Evolutionary conservation across 30 jellyfish, hydroid and myxozoan genomes (phyloP).

Genomic region (Calvadosia cruxmelitensis): DNA sequence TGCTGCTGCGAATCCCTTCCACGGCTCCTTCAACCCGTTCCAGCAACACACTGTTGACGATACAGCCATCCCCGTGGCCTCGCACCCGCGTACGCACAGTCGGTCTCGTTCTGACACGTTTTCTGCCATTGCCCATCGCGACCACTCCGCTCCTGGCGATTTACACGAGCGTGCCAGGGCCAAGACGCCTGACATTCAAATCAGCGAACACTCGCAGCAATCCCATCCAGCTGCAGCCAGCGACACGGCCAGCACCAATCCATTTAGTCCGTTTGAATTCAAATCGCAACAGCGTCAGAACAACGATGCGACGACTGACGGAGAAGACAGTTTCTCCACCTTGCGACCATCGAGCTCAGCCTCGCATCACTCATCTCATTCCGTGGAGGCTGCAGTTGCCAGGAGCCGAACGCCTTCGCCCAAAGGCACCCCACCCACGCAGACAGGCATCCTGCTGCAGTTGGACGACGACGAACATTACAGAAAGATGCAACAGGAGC

Average conservation of each 20-base stretch:
- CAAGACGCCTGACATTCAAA: not conserved
- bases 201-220: not conserved
- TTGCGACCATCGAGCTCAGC: not conserved
- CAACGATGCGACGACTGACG: not conserved
- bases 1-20: not conserved
- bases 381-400: not conserved
- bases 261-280: not conserved
- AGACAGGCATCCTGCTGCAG: constrained; percentile 31
- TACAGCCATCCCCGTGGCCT: not conserved
- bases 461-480: constrained; percentile 49
- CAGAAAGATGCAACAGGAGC: constrained; percentile 19
- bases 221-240: not conserved
- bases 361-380: not conserved
- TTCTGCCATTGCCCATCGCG: constrained; percentile 42
- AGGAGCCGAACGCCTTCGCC: not conserved
- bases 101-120: constrained; percentile 87
- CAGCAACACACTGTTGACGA: constrained; percentile 13
- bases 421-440: constrained; percentile 9
- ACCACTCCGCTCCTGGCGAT: not conserved
- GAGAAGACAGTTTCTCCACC: not conserved
- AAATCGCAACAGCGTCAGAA: no score
- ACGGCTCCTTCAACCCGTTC: constrained; percentile 38
- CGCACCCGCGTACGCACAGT: constrained; percentile 38
- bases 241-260: not conserved
- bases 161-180: not conserved